phyloP scores from a whole-genome alignment of 1,140 invertebrate species.

The Drosophila mauritiana region DNA sequence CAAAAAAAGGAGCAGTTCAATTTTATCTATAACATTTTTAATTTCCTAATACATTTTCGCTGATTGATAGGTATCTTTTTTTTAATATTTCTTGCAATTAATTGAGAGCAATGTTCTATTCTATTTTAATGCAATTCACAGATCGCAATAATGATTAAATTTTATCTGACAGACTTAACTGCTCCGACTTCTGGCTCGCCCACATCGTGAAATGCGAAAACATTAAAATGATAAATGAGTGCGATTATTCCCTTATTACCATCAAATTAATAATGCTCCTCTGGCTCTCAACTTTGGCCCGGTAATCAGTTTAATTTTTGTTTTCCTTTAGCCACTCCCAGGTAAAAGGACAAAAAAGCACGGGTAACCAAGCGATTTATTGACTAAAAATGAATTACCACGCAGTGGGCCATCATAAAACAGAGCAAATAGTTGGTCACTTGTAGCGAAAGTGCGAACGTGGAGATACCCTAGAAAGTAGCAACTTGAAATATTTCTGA shows the following conservation, averaged over 20 bases:
- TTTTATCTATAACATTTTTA: neutral
- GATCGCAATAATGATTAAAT: constrained; percentile 6
- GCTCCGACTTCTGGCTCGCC: constrained; percentile 21
- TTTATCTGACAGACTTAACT: constrained; percentile 12
- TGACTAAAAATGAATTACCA: constrained; percentile 72
- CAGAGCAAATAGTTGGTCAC: constrained; percentile 11
- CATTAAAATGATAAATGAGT: constrained; percentile 79
- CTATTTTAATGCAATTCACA: too few species aligned
- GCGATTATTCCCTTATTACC: constrained; percentile 75
- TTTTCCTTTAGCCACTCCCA: constrained; percentile 51
- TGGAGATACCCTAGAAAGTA: neutral
- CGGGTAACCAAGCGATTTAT: constrained; percentile 58
- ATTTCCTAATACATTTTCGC: neutral
- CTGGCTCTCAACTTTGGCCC: constrained; percentile 12
- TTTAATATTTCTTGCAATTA: neutral
- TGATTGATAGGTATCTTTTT: constrained; percentile 1
- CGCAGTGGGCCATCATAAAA: constrained; percentile 53
- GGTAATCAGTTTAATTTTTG: constrained; percentile 58
- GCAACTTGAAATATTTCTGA: neutral
- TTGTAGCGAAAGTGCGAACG: neutral
- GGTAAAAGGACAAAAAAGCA: constrained; percentile 10
- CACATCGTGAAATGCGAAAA: constrained; percentile 22
- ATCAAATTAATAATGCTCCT: constrained; percentile 68
- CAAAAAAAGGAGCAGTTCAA: neutral
- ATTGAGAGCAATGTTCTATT: too few species aligned